These are phyloP conservation scores for Parauchenoglanis ngamensis DNA, from an alignment of 2,797 vertebrate species.

Conservation along the genomic window DNA sequence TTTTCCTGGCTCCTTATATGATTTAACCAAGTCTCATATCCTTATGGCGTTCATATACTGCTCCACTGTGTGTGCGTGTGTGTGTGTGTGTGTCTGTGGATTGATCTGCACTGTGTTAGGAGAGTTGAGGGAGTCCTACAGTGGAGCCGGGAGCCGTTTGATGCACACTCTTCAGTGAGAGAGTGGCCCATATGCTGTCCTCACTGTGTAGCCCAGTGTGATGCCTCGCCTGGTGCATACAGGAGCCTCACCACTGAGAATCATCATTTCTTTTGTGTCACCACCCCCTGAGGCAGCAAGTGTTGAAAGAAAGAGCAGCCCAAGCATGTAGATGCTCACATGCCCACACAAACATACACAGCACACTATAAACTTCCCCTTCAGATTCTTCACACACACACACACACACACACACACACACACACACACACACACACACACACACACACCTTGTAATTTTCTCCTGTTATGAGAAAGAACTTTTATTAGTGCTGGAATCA, in stretches of 20 bases:
- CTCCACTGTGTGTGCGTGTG: background rate
- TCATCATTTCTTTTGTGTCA: conserved; percentile 61
- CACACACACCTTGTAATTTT: background rate
- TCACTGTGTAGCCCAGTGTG: conserved; percentile 33
- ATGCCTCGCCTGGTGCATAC: conserved; percentile 50
- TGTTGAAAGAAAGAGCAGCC: conserved; percentile 24
- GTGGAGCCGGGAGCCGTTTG: conserved; percentile 33
- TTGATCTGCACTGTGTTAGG: background rate
- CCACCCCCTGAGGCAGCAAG: conserved; percentile 56
- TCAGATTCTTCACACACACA: conserved; percentile 21
- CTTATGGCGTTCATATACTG: background rate
- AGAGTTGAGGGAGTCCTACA: background rate
- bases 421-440: background rate
- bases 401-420: background rate
- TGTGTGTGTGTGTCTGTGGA: conserved; percentile 22
- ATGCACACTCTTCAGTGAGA: conserved; percentile 41
- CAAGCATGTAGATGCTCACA: conserved; percentile 23
- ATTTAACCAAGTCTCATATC: background rate
- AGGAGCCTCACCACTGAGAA: conserved; percentile 47
- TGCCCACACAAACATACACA: conserved; percentile 22
- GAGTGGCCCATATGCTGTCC: conserved; percentile 54
- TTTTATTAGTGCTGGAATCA: conserved; percentile 50
- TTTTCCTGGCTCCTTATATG: background rate
- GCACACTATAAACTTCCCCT: background rate
- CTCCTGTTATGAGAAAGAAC: conserved; percentile 8